Base-by-base conservation (phyloP, 2,888 invertebrate genomes). In the Eilema caniola region DNA sequence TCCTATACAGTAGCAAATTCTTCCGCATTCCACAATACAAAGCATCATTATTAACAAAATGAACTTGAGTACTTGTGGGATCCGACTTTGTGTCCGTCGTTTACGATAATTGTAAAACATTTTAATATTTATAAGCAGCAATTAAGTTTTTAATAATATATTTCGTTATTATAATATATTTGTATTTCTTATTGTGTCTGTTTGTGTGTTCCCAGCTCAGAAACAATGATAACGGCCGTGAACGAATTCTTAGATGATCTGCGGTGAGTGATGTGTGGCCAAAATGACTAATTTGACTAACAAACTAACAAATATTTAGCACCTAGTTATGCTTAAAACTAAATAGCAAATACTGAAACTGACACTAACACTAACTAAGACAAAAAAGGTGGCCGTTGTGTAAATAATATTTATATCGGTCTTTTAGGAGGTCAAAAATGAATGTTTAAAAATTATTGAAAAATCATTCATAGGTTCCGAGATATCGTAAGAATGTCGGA, bases 171-270 rank as follows among this genome's bases (percentile, higher is more conserved):
- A 12, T 61, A 41, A 62, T 64, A 31, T 62, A 31, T 61, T 3
- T 70, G 76, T 75, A 75, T 75, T 73, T 75, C 59, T 70, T 76
- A 72, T 64, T 76, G 63, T 79, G 71, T 73, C n/a, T 63, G 71
- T 79, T 64, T 66, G 62, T 83, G 61, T 84, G 25, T 80, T 83
- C 83, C 41, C 84, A 84, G 84, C 77, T 78, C 61, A 66, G 63
- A 71, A 69, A 77, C 78, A 80, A 67, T 94, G 93, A 92, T 93
- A 85, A 82, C 86, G 59, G 90, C 90, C 47, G 93, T 94, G 68
- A 93, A 93, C 82, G 93, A 92, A 69, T 93, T 94, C 81, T 79
- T 94, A 80, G 94, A 94, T 68, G 94, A 94, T 67, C 82, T 94
- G 56, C 93, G 94, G 94, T 94, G 87, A 94, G 93, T 88, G 72